These are phyloP conservation scores for Mesoligia furuncula DNA, from an alignment of 2,888 invertebrate species.

Conservation along the genomic window DNA sequence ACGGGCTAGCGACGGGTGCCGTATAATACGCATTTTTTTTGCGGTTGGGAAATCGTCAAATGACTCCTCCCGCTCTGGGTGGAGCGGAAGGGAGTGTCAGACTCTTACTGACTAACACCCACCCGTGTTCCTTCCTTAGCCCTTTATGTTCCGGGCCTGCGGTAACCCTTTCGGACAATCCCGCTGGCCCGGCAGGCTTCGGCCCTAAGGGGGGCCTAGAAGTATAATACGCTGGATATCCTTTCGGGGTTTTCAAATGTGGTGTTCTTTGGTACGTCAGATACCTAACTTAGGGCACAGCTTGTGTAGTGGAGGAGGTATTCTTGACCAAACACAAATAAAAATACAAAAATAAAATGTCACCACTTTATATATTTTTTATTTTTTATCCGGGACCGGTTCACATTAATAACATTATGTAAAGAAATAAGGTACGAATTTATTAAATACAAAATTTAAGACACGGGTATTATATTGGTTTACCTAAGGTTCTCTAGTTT, in stretches of 20 bases:
- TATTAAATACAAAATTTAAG: conserved; percentile 82
- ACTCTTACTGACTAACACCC: no score
- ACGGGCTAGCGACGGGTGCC: no score
- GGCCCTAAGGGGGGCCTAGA: no score
- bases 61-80: no score
- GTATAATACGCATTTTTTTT: no score
- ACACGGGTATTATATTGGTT: conserved; percentile 77
- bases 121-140: no score
- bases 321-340: conserved; percentile 44
- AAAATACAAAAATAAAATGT: conserved; percentile 67
- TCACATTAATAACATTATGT: conserved; percentile 86
- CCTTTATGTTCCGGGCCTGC: no score
- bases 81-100: no score
- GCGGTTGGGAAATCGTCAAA: no score
- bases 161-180: no score
- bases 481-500: conserved; percentile 70
- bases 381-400: conserved; percentile 84
- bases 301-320: not conserved
- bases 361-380: conserved; percentile 79
- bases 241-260: not conserved
- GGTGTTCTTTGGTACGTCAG: not conserved
- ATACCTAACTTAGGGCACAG: not conserved
- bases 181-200: no score
- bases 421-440: conserved; percentile 85
- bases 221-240: not conserved